Percentiles rank a stretch among this genome's conserved stretches.
Evolutionary conservation across 2,888 invertebrate species (phyloP).

Genomic region (Acutogordius australiensis): DNA sequence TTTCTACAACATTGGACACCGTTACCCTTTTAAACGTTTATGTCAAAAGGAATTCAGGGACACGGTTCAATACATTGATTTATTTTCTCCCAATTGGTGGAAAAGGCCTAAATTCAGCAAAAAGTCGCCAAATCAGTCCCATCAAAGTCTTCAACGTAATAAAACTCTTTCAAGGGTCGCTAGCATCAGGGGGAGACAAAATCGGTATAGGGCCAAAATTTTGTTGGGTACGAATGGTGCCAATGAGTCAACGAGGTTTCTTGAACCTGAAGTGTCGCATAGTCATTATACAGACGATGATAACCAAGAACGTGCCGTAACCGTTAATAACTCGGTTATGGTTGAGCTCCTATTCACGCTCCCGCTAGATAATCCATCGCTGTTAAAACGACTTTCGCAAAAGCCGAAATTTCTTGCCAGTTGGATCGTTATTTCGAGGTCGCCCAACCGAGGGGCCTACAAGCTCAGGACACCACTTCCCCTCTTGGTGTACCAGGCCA

Average conservation of each 20-base stretch:
- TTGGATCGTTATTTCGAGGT: not conserved
- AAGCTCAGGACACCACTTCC: not conserved
- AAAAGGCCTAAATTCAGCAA: too few species aligned
- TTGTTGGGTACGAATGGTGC: too few species aligned
- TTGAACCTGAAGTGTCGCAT: too few species aligned
- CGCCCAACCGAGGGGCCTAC: not conserved
- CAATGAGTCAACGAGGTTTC: too few species aligned
- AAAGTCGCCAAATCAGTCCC: too few species aligned
- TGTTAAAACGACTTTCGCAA: not conserved
- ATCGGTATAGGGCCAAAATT: too few species aligned
- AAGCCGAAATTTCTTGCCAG: not conserved
- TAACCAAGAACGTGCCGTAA: not conserved
- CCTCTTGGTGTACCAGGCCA: not conserved
- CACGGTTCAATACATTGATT: not conserved
- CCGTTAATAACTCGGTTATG: not conserved
- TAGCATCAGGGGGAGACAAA: too few species aligned
- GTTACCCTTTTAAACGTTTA: not conserved
- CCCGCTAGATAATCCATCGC: not conserved
- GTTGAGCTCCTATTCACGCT: not conserved
- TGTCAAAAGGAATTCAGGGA: not conserved
- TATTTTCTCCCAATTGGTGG: not conserved
- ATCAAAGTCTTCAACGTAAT: not conserved
- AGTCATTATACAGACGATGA: too few species aligned
- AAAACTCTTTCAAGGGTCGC: too few species aligned
- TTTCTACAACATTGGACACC: not conserved